Evolutionary conservation across 2,888 invertebrate genomes (phyloP).

Genomic region (Noctua janthina): DNA sequence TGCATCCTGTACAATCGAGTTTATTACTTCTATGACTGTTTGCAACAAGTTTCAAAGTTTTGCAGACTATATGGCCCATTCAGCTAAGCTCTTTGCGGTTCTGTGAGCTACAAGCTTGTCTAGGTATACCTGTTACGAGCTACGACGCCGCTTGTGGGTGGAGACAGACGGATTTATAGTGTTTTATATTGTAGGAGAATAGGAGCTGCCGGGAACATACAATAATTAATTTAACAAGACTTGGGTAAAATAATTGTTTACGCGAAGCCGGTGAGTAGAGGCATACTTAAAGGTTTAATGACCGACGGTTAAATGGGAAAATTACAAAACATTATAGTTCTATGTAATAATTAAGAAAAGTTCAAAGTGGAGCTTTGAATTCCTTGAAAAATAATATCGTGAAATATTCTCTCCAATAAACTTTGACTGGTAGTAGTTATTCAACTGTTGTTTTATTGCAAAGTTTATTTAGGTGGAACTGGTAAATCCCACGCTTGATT

Average conservation of each 20-base stretch:
- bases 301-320: not conserved
- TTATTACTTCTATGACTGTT: not conserved
- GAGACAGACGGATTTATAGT: constrained; percentile 7
- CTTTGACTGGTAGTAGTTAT: not conserved
- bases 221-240: not conserved
- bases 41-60: not conserved
- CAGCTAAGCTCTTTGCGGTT: not conserved
- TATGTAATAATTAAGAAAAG: not conserved
- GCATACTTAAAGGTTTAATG: constrained; percentile 7
- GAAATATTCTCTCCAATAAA: not conserved
- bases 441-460: not conserved
- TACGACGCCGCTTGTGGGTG: constrained; percentile 7
- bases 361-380: not conserved
- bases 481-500: not conserved
- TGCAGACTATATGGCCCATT: not conserved
- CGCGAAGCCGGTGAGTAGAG: not conserved
- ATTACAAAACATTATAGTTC: not conserved
- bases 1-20: constrained; percentile 1
- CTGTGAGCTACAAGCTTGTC: constrained; percentile 4
- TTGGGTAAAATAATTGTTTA: constrained; percentile 30
- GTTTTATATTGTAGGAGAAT: constrained; percentile 9
- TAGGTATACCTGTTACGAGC: not conserved
- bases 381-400: not conserved
- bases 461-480: not conserved
- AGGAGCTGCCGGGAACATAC: not conserved